phyloP scores from a whole-genome alignment of 2,113 vertebrate species.

The Steatornis caripensis region DNA sequence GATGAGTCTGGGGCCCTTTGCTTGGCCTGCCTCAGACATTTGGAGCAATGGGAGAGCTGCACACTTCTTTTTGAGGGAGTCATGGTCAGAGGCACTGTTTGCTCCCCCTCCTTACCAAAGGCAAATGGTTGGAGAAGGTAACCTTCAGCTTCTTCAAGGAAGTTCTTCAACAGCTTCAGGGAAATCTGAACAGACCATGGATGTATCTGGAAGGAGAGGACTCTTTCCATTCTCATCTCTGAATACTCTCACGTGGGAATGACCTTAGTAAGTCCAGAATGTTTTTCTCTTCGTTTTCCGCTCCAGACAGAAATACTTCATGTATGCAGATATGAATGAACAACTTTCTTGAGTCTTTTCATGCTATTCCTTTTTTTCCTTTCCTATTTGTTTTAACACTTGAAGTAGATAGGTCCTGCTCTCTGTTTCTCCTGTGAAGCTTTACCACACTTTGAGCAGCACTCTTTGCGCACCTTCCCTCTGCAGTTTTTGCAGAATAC shows the following conservation, averaged over 20 bases:
- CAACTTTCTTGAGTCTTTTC: background rate
- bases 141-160: conserved; percentile 3
- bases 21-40: conserved; percentile 34
- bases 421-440: background rate
- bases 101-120: background rate
- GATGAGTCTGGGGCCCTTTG: conserved; percentile 64
- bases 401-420: background rate
- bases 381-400: background rate
- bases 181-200: conserved; percentile 31
- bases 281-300: background rate
- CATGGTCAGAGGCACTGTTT: background rate
- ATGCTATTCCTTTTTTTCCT: background rate
- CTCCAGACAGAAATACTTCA: background rate
- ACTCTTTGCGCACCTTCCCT: background rate
- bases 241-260: conserved; percentile 20
- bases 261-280: conserved; percentile 46
- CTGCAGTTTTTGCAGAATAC: background rate
- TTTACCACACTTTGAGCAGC: background rate
- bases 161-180: background rate
- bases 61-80: conserved; percentile 19
- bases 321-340: background rate
- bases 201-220: background rate
- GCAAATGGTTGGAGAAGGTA: conserved; percentile 23
- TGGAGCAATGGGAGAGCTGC: conserved; percentile 44
- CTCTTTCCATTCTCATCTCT: background rate